phyloP scores from a whole-genome alignment of 1,140 invertebrate genomes.

The Trichonephila clavipes region DNA sequence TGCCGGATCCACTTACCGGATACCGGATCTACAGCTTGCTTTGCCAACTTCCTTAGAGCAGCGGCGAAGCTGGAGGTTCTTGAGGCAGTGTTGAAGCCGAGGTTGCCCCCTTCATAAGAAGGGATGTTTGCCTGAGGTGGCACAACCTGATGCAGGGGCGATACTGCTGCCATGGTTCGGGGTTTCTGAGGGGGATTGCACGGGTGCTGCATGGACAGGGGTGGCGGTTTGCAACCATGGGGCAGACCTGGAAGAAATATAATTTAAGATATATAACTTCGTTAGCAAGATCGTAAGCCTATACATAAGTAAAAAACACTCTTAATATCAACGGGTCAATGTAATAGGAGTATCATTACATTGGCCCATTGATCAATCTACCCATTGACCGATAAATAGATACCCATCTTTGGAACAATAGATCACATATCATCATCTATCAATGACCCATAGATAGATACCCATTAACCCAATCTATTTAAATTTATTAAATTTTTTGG shows the following conservation, averaged over 20 bases:
- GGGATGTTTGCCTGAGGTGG: conserved; percentile 22
- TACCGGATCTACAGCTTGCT: conserved; percentile 86
- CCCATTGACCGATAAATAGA: too few relatives aligned
- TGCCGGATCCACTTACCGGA: conserved; percentile 14
- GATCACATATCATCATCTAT: too few relatives aligned
- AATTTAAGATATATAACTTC: not conserved
- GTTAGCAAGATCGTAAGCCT: too few relatives aligned
- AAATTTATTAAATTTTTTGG: too few relatives aligned
- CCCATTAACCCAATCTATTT: too few relatives aligned
- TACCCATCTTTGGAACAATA: too few relatives aligned
- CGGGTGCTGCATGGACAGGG: conserved; percentile 36
- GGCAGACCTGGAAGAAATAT: conserved; percentile 56
- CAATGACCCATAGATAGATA: too few relatives aligned
- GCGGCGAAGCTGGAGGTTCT: conserved; percentile 86
- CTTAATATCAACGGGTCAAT: too few relatives aligned
- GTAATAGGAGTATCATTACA: too few relatives aligned
- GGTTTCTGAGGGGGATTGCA: conserved; percentile 61
- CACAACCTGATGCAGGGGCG: conserved; percentile 61
- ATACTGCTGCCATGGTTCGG: conserved; percentile 70
- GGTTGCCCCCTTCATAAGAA: conserved; percentile 22
- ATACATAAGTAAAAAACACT: too few relatives aligned
- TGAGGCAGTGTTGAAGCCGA: conserved; percentile 2
- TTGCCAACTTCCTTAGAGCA: conserved; percentile 89
- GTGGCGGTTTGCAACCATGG: conserved; percentile 68
- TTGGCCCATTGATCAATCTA: too few relatives aligned